These are phyloP conservation scores for Amia ocellicauda DNA, from an alignment of 2,113 vertebrate species.

Conservation along the genomic window DNA sequence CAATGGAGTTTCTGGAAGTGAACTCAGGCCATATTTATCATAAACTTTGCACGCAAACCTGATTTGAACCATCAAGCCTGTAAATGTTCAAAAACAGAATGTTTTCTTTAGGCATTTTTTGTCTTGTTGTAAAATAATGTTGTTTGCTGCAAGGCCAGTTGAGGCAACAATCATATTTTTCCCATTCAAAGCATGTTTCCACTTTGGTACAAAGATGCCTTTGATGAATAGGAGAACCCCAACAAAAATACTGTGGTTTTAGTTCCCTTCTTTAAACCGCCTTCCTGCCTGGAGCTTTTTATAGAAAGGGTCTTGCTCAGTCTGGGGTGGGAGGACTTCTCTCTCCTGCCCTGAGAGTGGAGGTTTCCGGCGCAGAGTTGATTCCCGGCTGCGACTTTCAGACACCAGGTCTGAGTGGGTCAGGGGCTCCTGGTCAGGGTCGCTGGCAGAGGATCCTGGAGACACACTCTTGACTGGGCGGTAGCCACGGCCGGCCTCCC, in stretches of 20 bases:
- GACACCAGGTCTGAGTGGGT: slow-evolving; percentile 58
- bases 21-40: not conserved
- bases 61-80: not conserved
- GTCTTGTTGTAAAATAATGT: no score
- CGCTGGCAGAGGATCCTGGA: slow-evolving; percentile 60
- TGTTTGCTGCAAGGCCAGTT: no score
- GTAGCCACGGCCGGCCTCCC: slow-evolving; percentile 63
- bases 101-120: no score
- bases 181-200: no score
- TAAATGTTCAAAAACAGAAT: not conserved
- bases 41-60: slow-evolving; percentile 12
- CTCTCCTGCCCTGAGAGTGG: slow-evolving; percentile 55
- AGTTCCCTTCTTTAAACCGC: slow-evolving; percentile 72
- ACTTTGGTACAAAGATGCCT: no score
- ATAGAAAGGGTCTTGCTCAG: slow-evolving; percentile 76
- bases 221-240: no score
- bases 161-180: no score
- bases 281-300: slow-evolving; percentile 72
- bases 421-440: slow-evolving; percentile 62
- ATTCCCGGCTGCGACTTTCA: slow-evolving; percentile 62
- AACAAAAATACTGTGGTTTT: fast-evolving
- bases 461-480: slow-evolving; percentile 62
- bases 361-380: slow-evolving; percentile 75
- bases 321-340: slow-evolving; percentile 44
- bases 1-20: not conserved